These are phyloP conservation scores for Gymnarchus niloticus DNA, from an alignment of 2,113 vertebrate species.

Conservation along the genomic window DNA sequence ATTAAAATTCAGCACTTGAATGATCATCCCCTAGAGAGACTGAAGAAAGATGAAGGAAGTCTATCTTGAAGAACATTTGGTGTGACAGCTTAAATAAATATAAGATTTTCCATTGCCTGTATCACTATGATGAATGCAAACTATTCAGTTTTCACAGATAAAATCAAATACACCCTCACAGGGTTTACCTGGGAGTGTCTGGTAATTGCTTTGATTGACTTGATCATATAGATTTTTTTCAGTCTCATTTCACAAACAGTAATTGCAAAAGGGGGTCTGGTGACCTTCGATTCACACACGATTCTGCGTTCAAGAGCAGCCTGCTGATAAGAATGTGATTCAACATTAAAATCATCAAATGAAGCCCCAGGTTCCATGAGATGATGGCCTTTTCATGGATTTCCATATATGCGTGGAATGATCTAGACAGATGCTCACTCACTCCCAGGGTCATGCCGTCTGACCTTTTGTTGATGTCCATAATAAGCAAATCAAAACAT, in stretches of 20 bases:
- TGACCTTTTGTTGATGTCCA: background rate
- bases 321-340: background rate
- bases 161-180: background rate
- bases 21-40: background rate
- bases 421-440: background rate
- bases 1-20: background rate
- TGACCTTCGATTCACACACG: background rate
- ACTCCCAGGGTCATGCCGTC: background rate
- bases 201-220: constrained; percentile 8
- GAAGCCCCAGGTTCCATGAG: background rate
- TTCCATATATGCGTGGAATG: background rate
- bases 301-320: background rate
- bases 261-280: background rate
- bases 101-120: background rate
- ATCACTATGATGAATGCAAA: background rate
- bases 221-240: background rate
- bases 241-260: background rate
- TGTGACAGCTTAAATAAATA: background rate
- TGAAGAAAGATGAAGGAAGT: background rate
- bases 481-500: background rate
- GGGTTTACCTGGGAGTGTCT: background rate
- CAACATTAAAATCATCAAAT: background rate
- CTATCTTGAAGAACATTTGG: background rate
- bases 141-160: background rate
- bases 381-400: background rate